Percentiles rank a stretch among this genome's conserved stretches.
These are phyloP conservation scores for Scaptomyza montana DNA, from an alignment of 1,140 invertebrate species.

Conservation along the genomic window DNA sequence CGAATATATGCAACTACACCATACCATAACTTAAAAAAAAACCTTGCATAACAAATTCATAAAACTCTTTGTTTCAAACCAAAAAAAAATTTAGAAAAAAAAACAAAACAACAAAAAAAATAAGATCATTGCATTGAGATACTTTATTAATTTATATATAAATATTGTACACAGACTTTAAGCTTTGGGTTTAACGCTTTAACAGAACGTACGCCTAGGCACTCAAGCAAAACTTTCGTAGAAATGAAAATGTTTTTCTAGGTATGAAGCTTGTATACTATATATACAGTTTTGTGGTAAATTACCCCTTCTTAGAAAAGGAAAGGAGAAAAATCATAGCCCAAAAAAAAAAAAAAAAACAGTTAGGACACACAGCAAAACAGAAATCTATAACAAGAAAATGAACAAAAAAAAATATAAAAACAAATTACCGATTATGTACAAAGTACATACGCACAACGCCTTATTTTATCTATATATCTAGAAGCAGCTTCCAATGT, in stretches of 20 bases:
- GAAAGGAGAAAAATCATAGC: constrained; percentile 54
- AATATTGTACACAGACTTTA: constrained; percentile 71
- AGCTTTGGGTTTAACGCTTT: constrained; percentile 70
- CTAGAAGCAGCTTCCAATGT: constrained; percentile 32
- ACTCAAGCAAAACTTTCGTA: constrained; percentile 28
- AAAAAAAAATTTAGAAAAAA: constrained; percentile 59
- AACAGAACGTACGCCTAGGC: constrained; percentile 22
- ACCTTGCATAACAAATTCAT: constrained; percentile 84
- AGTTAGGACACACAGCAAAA: constrained; percentile 32
- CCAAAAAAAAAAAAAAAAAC: constrained; percentile 51
- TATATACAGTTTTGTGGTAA: constrained; percentile 24
- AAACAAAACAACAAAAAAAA: constrained; percentile 24
- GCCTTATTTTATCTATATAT: constrained; percentile 48
- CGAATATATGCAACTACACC: constrained; percentile 59
- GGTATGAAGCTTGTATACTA: constrained; percentile 42
- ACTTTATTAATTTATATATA: constrained; percentile 61
- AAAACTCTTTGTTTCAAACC: constrained; percentile 75
- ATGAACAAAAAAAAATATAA: constrained; percentile 20
- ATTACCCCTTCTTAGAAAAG: constrained; percentile 25
- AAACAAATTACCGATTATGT: constrained; percentile 32
- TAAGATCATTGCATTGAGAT: constrained; percentile 18
- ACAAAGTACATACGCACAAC: constrained; percentile 50
- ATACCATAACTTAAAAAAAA: constrained; percentile 67
- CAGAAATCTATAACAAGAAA: not conserved
- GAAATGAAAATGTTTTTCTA: constrained; percentile 27